Evolutionary conservation across 2,888 invertebrate genomes (phyloP).

Genomic region (Aplocera efformata): DNA sequence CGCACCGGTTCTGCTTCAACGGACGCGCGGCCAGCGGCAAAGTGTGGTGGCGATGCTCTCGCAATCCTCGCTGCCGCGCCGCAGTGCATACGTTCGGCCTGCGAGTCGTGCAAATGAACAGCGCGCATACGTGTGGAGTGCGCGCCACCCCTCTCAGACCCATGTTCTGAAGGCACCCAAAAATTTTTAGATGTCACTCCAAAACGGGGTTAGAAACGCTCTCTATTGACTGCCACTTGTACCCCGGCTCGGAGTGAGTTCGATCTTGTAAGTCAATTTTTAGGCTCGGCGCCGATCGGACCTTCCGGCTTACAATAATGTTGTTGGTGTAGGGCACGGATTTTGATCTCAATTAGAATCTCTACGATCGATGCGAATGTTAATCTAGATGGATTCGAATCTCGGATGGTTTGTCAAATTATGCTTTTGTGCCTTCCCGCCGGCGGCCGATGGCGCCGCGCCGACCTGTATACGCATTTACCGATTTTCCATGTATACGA

Average conservation of each 20-base stretch:
- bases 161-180: conserved; percentile 56
- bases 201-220: no score
- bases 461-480: conserved; percentile 48
- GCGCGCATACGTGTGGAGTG: conserved; percentile 73
- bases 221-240: no score
- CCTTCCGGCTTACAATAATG: conserved; percentile 54
- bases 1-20: conserved; percentile 74
- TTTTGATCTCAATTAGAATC: conserved; percentile 52
- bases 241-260: conserved; percentile 1
- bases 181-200: no score
- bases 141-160: conserved; percentile 71
- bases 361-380: conserved; percentile 30
- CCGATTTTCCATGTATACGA: conserved; percentile 35
- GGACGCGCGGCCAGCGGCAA: conserved; percentile 74
- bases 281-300: conserved; percentile 31
- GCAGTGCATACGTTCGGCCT: conserved; percentile 74
- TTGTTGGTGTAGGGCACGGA: conserved; percentile 61
- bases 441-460: conserved; percentile 53
- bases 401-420: conserved; percentile 54
- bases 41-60: conserved; percentile 75
- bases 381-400: conserved; percentile 43
- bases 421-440: conserved; percentile 72
- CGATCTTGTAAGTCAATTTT: conserved; percentile 48
- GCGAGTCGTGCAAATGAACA: conserved; percentile 75
- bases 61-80: conserved; percentile 72